Base-by-base conservation (phyloP, 2,888 invertebrate species). In the Sussaba pulchella region DNA sequence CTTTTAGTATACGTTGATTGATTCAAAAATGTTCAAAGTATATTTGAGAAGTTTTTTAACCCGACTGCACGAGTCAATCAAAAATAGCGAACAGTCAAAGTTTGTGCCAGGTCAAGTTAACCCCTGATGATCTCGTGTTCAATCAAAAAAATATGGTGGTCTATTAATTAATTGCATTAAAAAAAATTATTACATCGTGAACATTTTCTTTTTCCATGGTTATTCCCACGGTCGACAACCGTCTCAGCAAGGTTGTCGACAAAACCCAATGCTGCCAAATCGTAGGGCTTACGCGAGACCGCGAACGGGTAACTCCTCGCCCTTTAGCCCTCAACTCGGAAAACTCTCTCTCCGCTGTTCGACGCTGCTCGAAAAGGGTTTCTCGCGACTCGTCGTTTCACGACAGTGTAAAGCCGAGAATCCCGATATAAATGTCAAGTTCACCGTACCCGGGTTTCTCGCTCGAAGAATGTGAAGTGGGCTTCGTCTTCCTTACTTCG, bases 341-440 rank as follows among this genome's bases (percentile, higher is more conserved):
- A 70, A 69, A 57, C 31, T 57, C 69, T 76, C 66, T 67, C 61
- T 66, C 64, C 59, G 59, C 54, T 17, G 26, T 31, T 36, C 24
- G 59, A 61, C 67, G 59, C 39, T 74, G 66, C 47, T 66, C 81
- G 70, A 2, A 6, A 81, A 81, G 78, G 78, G 81, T 73, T 81
- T 81, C 59, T 36, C 19, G 8, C 24, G 43, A n/a, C 59, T 24
- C 52, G 14, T 24, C 70, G 57, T 61, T 59, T 21, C 54, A 63
- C 73, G 78, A 82, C 80, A 75, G 85, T 91, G 92, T 86, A 91
- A 92, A 92, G 90, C 91, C 91, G 92, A 89, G 91, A 92, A 92
- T 92, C 90, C 90, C 87, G 87, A 89, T 89, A 91, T 90, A 91
- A 92, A 92, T 90, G 92, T 92, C 91, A 90, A 91, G 88, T 91